Conservation (phyloP, 2,888 invertebrate genomes). For the Acanthosepion pharaonis region DNA sequence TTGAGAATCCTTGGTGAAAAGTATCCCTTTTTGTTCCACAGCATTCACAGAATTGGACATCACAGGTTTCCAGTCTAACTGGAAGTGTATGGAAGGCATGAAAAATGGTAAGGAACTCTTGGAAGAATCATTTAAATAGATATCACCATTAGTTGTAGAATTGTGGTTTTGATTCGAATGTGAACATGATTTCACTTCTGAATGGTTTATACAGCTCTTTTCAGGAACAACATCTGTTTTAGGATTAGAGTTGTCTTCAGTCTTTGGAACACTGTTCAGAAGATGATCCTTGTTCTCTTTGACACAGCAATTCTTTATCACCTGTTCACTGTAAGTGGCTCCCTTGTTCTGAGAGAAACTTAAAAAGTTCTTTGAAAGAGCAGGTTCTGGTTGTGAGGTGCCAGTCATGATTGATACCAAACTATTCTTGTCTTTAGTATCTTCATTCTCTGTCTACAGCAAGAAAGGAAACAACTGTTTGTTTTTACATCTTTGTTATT, state of each 20-base stretch:
- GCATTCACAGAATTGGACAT: not conserved
- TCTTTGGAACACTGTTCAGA: not conserved
- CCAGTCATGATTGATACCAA: not conserved
- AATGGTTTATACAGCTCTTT: not conserved
- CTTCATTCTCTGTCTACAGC: not conserved
- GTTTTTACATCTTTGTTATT: not conserved
- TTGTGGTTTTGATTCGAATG: not conserved
- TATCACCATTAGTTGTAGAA: not conserved
- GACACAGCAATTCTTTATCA: not conserved
- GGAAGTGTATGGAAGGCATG: conserved; percentile 46
- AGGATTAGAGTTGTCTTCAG: not conserved
- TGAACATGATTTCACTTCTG: not conserved
- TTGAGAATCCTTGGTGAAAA: not conserved
- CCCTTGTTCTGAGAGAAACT: not conserved
- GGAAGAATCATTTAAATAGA: not conserved
- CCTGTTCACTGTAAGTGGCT: not conserved
- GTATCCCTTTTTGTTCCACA: not conserved
- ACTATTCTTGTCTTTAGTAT: not conserved
- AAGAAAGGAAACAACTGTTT: not conserved
- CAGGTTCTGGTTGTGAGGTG: not conserved
- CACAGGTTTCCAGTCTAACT: conserved; percentile 8
- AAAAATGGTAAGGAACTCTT: conserved; percentile 36
- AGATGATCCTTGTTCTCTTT: not conserved
- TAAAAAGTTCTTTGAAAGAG: not conserved
- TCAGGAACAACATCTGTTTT: not conserved